phyloP scores from a whole-genome alignment of 2,888 invertebrate genomes.

The Polyommatus iphigenia region DNA sequence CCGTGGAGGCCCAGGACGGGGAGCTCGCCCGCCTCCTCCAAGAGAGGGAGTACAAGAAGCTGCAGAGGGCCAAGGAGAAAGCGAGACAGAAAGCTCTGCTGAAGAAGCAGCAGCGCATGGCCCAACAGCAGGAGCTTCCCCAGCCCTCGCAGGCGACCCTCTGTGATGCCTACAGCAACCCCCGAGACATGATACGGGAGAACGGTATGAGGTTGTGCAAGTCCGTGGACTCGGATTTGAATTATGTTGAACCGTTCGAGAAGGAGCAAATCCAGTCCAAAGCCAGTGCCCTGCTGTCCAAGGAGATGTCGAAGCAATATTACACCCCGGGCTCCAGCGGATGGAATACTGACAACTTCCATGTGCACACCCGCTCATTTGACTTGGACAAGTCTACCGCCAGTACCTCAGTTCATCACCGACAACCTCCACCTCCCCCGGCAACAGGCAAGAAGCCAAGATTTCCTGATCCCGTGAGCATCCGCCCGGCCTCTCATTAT shows the following conservation, averaged over 20 bases:
- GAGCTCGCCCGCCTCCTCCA: slow-evolving; percentile 70
- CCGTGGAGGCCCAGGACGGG: slow-evolving; percentile 74
- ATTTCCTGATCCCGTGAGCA: slow-evolving; percentile 73
- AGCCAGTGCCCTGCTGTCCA: slow-evolving; percentile 69
- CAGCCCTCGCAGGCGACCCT: slow-evolving; percentile 56
- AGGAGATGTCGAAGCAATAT: slow-evolving; percentile 68
- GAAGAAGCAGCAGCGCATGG: slow-evolving; percentile 68
- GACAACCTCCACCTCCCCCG: slow-evolving; percentile 71
- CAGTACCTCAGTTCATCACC: slow-evolving; percentile 55
- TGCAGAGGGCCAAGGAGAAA: slow-evolving; percentile 73
- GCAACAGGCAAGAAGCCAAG: slow-evolving; percentile 67
- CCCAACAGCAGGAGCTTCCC: slow-evolving; percentile 51
- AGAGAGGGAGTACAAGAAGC: slow-evolving; percentile 72
- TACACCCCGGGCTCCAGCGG: slow-evolving; percentile 59
- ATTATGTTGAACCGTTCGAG: slow-evolving; percentile 76
- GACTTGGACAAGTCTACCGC: slow-evolving; percentile 52
- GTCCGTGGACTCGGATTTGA: slow-evolving; percentile 73
- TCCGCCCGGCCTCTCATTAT: slow-evolving; percentile 72
- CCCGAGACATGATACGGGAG: slow-evolving; percentile 67
- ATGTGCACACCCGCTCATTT: slow-evolving; percentile 57
- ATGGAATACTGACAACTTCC: slow-evolving; percentile 51
- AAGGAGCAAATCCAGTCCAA: slow-evolving; percentile 74
- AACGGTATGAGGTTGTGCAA: slow-evolving; percentile 67
- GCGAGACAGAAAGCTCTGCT: slow-evolving; percentile 70
- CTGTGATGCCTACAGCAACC: slow-evolving; percentile 75